Percentiles rank a stretch among this genome's conserved stretches.
phyloP scores from a whole-genome alignment of 1,140 invertebrate species.

The Drosophila ercepeae region DNA sequence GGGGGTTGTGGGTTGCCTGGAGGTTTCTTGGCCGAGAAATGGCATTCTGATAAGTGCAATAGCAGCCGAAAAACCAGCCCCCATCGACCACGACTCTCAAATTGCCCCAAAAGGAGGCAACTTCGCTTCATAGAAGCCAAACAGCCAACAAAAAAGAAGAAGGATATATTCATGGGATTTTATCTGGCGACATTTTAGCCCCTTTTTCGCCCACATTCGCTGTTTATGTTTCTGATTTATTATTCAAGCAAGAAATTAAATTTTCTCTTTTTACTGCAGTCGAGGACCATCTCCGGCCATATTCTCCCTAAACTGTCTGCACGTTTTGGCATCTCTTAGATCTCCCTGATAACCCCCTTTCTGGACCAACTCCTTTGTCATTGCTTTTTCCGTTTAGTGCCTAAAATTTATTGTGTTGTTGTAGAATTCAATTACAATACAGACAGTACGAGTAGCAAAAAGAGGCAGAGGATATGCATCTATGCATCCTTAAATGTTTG shows the following conservation, averaged over 20 bases:
- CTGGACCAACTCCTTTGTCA: background rate
- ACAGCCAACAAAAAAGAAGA: slow-evolving; percentile 15
- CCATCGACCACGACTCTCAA: slow-evolving; percentile 72
- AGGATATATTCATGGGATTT: slow-evolving; percentile 33
- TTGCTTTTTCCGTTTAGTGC: slow-evolving; percentile 52
- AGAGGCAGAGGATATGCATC: slow-evolving; percentile 49
- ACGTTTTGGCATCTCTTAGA: slow-evolving; percentile 44
- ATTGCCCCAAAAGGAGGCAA: slow-evolving; percentile 49
- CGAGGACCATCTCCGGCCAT: background rate
- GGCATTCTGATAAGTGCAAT: slow-evolving; percentile 76
- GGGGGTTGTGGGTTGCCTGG: background rate
- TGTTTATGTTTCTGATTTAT: slow-evolving; percentile 82
- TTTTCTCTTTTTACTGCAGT: slow-evolving; percentile 74
- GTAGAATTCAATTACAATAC: slow-evolving; percentile 63
- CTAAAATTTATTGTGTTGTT: slow-evolving; percentile 81
- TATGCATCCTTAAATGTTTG: slow-evolving; percentile 63
- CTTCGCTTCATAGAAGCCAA: background rate
- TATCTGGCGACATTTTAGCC: slow-evolving; percentile 65
- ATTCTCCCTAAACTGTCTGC: slow-evolving; percentile 27
- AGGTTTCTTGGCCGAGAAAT: slow-evolving; percentile 48
- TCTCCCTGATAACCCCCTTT: background rate
- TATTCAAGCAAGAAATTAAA: slow-evolving; percentile 82
- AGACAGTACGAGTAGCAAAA: slow-evolving; percentile 14
- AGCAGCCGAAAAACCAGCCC: slow-evolving; percentile 16
- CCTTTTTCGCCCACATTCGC: slow-evolving; percentile 14